These are phyloP conservation scores for Tokudaia tokunoshimensis DNA, from an alignment of 2,797 vertebrate species.

Conservation along the genomic window DNA sequence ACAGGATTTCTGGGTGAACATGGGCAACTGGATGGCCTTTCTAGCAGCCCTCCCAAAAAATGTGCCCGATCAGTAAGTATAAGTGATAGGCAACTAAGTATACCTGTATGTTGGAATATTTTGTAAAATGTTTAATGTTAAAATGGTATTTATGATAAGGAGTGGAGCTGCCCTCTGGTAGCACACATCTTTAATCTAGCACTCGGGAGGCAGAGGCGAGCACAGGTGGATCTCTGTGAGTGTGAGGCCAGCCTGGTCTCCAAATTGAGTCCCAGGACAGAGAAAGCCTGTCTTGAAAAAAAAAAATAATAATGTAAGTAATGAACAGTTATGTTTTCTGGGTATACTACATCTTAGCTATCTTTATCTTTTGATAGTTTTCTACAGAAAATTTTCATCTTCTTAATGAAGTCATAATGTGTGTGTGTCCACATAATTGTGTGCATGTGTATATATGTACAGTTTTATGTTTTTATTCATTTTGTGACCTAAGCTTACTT, in stretches of 20 bases:
- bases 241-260: not conserved
- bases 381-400: not conserved
- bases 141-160: constrained; percentile 3
- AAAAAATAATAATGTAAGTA: not conserved
- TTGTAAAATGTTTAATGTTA: constrained; percentile 56
- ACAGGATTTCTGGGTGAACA: constrained; percentile 97
- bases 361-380: constrained; percentile 43
- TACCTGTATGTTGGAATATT: constrained; percentile 8
- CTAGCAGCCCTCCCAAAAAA: constrained; percentile 95
- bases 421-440: not conserved
- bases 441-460: not conserved
- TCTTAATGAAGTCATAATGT: constrained; percentile 25
- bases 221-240: not conserved
- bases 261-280: not conserved
- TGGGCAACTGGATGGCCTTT: constrained; percentile 97
- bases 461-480: not conserved
- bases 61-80: constrained; percentile 96
- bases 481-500: not conserved
- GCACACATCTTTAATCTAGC: not conserved
- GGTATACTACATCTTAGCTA: not conserved
- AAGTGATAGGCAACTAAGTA: not conserved
- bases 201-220: not conserved
- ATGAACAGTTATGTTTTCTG: constrained; percentile 27
- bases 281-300: not conserved
- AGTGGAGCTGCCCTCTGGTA: not conserved